A percentile compares a stretch with the other conserved stretches of the same genome.
Evolutionary conservation across 2,797 vertebrate genomes (phyloP).

Genomic region (Mormyrus hasselquistii): DNA sequence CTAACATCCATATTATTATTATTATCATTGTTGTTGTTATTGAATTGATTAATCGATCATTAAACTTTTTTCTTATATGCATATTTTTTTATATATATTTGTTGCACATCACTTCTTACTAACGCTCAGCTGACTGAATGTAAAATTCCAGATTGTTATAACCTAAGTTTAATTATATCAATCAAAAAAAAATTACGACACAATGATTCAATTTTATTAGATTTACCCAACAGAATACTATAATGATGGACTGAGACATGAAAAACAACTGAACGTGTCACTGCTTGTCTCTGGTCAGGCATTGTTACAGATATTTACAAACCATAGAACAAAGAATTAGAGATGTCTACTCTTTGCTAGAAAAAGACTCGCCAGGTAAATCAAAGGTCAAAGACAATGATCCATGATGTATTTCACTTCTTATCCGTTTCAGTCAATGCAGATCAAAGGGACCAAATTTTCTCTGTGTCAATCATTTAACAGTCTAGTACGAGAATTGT

Average conservation of each 20-base stretch:
- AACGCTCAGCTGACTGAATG: neutral
- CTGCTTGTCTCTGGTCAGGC: neutral
- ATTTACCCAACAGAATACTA: neutral
- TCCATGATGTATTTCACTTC: neutral
- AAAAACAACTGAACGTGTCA: neutral
- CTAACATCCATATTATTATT: neutral
- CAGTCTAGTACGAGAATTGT: neutral
- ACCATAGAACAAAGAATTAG: neutral
- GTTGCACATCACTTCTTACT: neutral
- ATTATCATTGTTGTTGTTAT: neutral
- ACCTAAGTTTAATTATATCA: neutral
- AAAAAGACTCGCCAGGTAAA: neutral
- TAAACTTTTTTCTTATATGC: neutral
- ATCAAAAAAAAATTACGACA: neutral
- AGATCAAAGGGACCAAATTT: neutral
- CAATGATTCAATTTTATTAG: neutral
- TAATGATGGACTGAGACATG: neutral
- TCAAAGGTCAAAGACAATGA: neutral
- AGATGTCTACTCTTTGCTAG: neutral
- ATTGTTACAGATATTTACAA: neutral
- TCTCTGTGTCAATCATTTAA: neutral
- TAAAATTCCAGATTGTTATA: neutral
- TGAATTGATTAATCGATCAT: neutral
- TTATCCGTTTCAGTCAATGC: neutral
- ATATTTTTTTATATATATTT: neutral